These are phyloP conservation scores for Narcine bancroftii DNA, from an alignment of 2,113 vertebrate genomes.

Conservation along the genomic window DNA sequence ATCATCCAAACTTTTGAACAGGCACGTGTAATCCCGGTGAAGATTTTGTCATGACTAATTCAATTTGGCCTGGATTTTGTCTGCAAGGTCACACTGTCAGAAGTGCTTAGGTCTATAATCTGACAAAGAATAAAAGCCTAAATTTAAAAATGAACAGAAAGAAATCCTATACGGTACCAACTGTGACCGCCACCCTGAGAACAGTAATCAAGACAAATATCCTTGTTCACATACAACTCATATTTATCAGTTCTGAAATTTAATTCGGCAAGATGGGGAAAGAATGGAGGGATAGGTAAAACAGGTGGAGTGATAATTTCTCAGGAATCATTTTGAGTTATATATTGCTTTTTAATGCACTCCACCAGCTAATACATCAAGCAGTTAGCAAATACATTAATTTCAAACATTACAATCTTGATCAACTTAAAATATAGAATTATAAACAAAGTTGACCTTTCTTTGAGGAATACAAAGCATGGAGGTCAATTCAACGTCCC, in stretches of 20 bases:
- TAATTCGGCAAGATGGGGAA: background rate
- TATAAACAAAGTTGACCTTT: background rate
- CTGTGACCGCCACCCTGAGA: constrained; percentile 13
- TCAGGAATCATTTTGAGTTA: background rate
- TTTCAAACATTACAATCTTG: constrained; percentile 11
- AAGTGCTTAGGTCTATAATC: constrained; percentile 36
- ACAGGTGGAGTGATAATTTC: background rate
- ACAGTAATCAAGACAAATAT: constrained; percentile 33
- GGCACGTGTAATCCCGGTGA: constrained; percentile 36
- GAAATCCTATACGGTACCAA: constrained; percentile 29
- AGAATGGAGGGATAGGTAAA: background rate
- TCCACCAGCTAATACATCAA: constrained; percentile 15
- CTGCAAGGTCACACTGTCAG: constrained; percentile 38
- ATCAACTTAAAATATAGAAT: constrained; percentile 1
- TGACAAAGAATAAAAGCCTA: constrained; percentile 38
- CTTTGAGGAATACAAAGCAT: background rate
- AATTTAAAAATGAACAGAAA: constrained; percentile 37
- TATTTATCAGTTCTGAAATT: background rate
- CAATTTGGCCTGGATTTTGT: constrained; percentile 37
- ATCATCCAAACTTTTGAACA: constrained; percentile 38
- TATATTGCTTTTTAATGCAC: background rate
- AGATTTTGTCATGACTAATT: constrained; percentile 38
- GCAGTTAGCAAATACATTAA: constrained; percentile 19
- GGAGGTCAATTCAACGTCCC: background rate
- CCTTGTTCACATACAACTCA: background rate